Conservation (phyloP, 2,797 vertebrate species). For the Thunnus albacares region DNA sequence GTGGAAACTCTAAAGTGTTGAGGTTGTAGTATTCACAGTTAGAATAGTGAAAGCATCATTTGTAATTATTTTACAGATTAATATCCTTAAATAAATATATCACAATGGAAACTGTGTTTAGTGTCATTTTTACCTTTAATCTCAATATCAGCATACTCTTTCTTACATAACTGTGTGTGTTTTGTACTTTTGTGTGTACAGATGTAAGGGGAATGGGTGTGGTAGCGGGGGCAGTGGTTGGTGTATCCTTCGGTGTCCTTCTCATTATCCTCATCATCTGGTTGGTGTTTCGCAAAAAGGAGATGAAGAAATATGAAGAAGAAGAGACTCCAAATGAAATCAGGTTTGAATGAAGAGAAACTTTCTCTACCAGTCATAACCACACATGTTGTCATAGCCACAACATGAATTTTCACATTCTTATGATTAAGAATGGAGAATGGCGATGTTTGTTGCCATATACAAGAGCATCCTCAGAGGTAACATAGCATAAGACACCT, state of each 20-base stretch:
- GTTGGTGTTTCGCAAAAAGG: slow-evolving; percentile 91
- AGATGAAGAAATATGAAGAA: slow-evolving; percentile 94
- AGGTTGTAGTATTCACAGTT: neutral
- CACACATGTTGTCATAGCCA: neutral
- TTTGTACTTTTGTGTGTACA: slow-evolving; percentile 61
- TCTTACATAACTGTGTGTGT: neutral
- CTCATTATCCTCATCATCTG: slow-evolving; percentile 90
- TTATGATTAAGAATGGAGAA: too few relatives aligned
- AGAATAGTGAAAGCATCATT: neutral
- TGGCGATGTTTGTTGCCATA: neutral
- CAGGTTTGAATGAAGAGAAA: slow-evolving; percentile 79
- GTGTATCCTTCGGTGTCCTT: slow-evolving; percentile 88
- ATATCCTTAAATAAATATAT: neutral
- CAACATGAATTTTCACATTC: neutral
- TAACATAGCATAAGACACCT: too few relatives aligned
- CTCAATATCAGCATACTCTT: neutral
- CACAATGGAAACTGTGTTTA: neutral
- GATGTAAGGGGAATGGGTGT: slow-evolving; percentile 89
- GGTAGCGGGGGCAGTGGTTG: slow-evolving; percentile 89
- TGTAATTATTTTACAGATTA: neutral
- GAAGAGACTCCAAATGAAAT: slow-evolving; percentile 96
- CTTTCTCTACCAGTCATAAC: neutral
- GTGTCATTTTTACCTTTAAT: neutral
- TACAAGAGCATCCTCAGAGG: neutral
- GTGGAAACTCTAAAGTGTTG: neutral